Base-by-base conservation (phyloP, 2,797 vertebrate genomes). In the Propithecus deckenii region DNA sequence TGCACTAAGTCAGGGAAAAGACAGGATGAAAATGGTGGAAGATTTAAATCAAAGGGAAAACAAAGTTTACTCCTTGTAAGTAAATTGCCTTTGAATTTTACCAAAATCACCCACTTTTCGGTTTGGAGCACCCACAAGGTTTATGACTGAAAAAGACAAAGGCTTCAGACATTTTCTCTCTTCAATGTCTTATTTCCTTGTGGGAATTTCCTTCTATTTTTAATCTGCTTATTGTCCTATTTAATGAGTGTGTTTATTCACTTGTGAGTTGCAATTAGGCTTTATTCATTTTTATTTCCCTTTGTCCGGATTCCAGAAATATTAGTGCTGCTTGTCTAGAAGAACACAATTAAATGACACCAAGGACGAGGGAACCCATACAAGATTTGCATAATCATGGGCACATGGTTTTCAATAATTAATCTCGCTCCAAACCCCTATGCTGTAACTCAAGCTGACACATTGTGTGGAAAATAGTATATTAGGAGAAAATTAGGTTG, bases 361-460 rank as follows among this genome's bases (percentile, higher is more conserved):
- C 0, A 8, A 96, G 50, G 2, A 2, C 55, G 3, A 8, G 1
- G n/a, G 12, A 32, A 20, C 7, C 13, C 18, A 7, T 0, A 15
- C 0, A 11, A 13, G 12, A 32, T 69, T 63, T 55, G 69, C 61
- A 55, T 61, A 13, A 30, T 32, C 2, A 11, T 1, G 2, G 13
- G 7, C 32, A 0, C 25, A 12, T 43, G 23, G 67, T 69, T 83
- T 8, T 69, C 18, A 43, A 17, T 46, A 17, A n/a, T 86, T 83
- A 12, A 43, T 81, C 41, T 1, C 0, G 18, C 35, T 10, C 30
- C 13, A 3, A 2, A 41, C 71, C 4, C 4, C 41, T 43, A 41
- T 15, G 80, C 20, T 12, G 38, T 23, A 74, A 35, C 75, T 30
- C 28, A 5, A 50, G 65, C 32, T 30, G 17, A 32, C 9, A 3